Conservation (phyloP, 2,888 invertebrate genomes). For the Volucella inanis region DNA sequence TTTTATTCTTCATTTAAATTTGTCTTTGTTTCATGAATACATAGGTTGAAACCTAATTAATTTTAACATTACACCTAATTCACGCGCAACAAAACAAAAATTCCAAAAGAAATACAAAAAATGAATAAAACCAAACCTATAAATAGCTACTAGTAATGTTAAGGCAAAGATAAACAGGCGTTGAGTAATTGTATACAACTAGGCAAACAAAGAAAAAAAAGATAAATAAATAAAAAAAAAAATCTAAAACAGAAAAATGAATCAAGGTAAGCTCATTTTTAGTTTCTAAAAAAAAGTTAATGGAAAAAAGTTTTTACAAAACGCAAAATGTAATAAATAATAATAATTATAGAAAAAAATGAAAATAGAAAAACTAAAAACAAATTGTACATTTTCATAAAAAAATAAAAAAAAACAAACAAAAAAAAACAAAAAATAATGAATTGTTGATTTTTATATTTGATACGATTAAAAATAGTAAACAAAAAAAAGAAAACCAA, state of each 20-base stretch:
- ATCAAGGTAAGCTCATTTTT: slow-evolving; percentile 80
- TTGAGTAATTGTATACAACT: slow-evolving; percentile 62
- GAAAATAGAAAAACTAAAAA: slow-evolving; percentile 59
- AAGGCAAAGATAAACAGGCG: slow-evolving; percentile 56
- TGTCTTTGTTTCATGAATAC: not conserved
- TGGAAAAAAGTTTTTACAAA: slow-evolving; percentile 51
- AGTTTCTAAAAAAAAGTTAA: slow-evolving; percentile 76
- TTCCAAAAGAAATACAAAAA: not conserved
- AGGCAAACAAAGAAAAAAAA: slow-evolving; percentile 52
- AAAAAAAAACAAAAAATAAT: slow-evolving; percentile 51
- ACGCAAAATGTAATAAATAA: too few relatives aligned
- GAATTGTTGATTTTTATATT: slow-evolving; percentile 84
- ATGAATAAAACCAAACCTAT: slow-evolving; percentile 2
- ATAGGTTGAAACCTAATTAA: not conserved
- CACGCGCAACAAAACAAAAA: slow-evolving; percentile 24
- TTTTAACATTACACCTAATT: slow-evolving; percentile 28
- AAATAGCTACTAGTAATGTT: slow-evolving; percentile 26
- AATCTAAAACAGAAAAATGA: slow-evolving; percentile 58
- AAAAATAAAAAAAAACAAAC: slow-evolving; percentile 43
- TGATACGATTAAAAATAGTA: slow-evolving; percentile 81
- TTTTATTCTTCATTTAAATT: not conserved
- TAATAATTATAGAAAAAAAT: slow-evolving; percentile 51
- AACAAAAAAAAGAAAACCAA: slow-evolving; percentile 58
- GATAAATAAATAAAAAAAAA: slow-evolving; percentile 69
- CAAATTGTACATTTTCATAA: slow-evolving; percentile 70